Conservation (phyloP, 1,140 invertebrate species). For the Camponotus vicinus region DNA sequence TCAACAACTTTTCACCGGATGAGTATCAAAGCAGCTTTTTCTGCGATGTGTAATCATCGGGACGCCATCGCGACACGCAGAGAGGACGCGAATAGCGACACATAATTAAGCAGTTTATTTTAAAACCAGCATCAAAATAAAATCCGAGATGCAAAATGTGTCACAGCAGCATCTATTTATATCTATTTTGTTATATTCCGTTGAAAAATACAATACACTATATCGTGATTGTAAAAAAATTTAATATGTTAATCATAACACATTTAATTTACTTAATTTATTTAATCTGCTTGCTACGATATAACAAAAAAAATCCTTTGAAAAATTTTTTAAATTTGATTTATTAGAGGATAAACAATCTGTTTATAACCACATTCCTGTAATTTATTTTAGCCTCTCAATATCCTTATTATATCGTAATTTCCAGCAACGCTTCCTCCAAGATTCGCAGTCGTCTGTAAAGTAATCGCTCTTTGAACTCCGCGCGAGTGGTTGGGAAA, state of each 20-base stretch:
- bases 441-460: background rate
- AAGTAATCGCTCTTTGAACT: slow-evolving; percentile 21
- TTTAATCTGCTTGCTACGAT: background rate
- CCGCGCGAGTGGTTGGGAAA: background rate
- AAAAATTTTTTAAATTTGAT: background rate
- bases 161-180: background rate
- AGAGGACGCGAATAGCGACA: slow-evolving; percentile 1
- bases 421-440: background rate
- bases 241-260: too few species aligned
- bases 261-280: too few species aligned
- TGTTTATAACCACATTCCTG: background rate
- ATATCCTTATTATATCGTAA: background rate
- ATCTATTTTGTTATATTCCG: too few species aligned
- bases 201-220: too few species aligned
- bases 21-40: slow-evolving; percentile 31
- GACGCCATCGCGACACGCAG: slow-evolving; percentile 2
- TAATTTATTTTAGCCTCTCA: background rate
- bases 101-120: slow-evolving; percentile 48
- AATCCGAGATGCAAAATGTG: slow-evolving; percentile 1
- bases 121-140: background rate
- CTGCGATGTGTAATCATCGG: slow-evolving; percentile 37
- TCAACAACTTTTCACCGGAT: slow-evolving; percentile 49
- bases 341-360: background rate
- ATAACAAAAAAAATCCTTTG: background rate
- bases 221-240: too few species aligned